These are phyloP conservation scores for Pachycephala philippinensis DNA, from an alignment of 2,113 vertebrate species.

Conservation along the genomic window DNA sequence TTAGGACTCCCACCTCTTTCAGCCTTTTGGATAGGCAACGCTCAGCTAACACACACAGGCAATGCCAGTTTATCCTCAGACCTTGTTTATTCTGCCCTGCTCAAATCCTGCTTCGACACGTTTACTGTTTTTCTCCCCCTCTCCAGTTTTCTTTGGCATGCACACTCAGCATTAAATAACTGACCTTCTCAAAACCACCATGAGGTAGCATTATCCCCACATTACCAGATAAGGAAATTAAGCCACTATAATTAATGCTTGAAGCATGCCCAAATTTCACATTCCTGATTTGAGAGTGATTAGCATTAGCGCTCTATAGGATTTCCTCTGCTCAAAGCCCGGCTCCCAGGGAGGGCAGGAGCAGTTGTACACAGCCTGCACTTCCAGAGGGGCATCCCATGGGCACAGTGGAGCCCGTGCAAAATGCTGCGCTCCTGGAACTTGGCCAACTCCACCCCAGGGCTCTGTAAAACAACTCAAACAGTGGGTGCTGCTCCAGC, in stretches of 20 bases:
- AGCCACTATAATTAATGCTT: slow-evolving; percentile 21
- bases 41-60: neutral
- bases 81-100: neutral
- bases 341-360: neutral
- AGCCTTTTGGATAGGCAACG: neutral
- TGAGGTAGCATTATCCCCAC: slow-evolving; percentile 14
- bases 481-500: neutral
- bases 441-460: neutral
- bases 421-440: neutral
- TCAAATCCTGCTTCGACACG: neutral
- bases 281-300: slow-evolving; percentile 1
- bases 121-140: neutral
- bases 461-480: neutral
- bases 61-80: neutral
- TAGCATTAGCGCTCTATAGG: neutral
- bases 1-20: neutral
- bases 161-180: slow-evolving; percentile 14
- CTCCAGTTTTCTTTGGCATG: neutral
- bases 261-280: slow-evolving; percentile 18
- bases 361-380: neutral
- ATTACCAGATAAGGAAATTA: slow-evolving; percentile 47
- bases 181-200: slow-evolving; percentile 46
- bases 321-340: neutral
- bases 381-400: neutral
- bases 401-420: neutral